phyloP scores from a whole-genome alignment of 2,888 invertebrate genomes.

The Matsumyia berberina region DNA sequence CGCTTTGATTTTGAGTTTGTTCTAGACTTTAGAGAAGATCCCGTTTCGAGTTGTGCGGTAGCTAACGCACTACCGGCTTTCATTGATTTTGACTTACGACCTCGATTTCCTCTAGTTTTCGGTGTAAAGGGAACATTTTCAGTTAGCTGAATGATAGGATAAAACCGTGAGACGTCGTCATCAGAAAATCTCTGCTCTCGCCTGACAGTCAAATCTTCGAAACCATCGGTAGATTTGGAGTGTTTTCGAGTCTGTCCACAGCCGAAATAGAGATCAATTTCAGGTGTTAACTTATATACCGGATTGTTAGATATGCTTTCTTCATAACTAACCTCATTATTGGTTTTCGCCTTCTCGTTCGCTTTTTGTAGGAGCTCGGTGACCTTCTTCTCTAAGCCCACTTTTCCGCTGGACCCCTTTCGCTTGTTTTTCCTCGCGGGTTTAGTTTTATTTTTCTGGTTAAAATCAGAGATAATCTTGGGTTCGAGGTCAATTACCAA shows the following conservation, averaged over 20 bases:
- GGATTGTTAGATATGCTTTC: neutral
- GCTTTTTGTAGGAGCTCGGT: neutral
- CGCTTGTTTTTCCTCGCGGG: neutral
- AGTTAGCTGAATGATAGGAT: conserved; percentile 36
- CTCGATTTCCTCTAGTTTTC: conserved; percentile 3
- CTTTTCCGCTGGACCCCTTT: neutral
- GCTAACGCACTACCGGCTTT: neutral
- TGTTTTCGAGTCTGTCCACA: neutral
- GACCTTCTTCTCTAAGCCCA: conserved; percentile 16
- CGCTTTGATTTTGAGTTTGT: neutral
- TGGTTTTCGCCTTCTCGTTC: neutral
- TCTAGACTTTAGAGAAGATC: neutral
- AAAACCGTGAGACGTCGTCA: conserved; percentile 17
- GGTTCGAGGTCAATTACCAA: conserved; percentile 39
- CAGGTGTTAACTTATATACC: conserved; percentile 20
- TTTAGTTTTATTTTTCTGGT: conserved; percentile 10
- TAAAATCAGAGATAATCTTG: neutral
- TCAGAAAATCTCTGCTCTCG: neutral
- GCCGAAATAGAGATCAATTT: conserved; percentile 1
- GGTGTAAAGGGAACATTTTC: conserved; percentile 18
- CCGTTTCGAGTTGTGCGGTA: neutral
- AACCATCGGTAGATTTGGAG: neutral
- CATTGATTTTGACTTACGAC: neutral
- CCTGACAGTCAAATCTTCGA: neutral
- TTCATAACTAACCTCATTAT: neutral